These are phyloP conservation scores for Drosophila parthenogenetica DNA, from an alignment of 2,888 invertebrate genomes.

Conservation along the genomic window DNA sequence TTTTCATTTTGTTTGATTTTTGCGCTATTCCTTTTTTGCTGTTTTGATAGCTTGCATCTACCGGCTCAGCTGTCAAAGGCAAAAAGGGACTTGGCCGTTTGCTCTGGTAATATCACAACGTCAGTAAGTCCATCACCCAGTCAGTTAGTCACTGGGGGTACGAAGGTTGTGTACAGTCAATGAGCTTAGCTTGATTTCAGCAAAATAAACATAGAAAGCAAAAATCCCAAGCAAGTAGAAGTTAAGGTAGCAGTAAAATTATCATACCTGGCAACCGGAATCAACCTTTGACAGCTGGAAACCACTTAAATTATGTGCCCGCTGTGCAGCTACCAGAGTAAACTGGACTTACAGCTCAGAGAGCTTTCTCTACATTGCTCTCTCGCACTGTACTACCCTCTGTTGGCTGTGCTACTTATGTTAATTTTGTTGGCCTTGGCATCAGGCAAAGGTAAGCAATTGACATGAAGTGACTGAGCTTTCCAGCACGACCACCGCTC, in stretches of 20 bases:
- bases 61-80: conserved; percentile 62
- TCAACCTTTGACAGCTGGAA: conserved; percentile 80
- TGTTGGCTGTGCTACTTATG: conserved; percentile 49
- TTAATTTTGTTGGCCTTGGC: conserved; percentile 70
- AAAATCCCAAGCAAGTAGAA: background rate
- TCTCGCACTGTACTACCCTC: background rate
- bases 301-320: conserved; percentile 79
- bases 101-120: conserved; percentile 53
- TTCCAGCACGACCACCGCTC: conserved; percentile 8
- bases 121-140: conserved; percentile 43
- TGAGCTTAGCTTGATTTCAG: conserved; percentile 49
- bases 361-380: conserved; percentile 1
- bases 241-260: conserved; percentile 36
- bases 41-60: conserved; percentile 13
- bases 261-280: conserved; percentile 50
- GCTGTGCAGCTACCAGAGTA: conserved; percentile 57
- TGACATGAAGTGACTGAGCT: conserved; percentile 68
- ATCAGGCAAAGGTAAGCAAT: conserved; percentile 63
- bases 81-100: conserved; percentile 39
- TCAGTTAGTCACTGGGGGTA: conserved; percentile 28
- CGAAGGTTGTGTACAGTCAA: conserved; percentile 53
- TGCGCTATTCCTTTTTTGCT: background rate
- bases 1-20: conserved; percentile 13
- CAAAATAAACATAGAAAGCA: conserved; percentile 3
- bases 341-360: conserved; percentile 45